Conservation (phyloP, 2,888 invertebrate species). For the Aricia artaxerxes region DNA sequence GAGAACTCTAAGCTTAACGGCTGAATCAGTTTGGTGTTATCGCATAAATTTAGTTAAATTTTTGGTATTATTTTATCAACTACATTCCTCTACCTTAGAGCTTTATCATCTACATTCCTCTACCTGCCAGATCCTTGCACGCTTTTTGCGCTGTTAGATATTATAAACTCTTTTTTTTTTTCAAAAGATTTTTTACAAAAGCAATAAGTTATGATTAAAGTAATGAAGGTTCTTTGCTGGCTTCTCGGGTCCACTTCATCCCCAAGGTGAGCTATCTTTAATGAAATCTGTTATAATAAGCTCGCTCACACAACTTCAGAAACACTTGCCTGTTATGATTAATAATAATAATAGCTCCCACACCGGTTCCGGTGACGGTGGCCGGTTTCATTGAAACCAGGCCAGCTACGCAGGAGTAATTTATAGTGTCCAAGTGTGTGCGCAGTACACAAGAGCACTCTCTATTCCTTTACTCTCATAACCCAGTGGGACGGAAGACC, state of each 20-base stretch:
- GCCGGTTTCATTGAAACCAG: too few relatives aligned
- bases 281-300: conserved; percentile 8
- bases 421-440: too few relatives aligned
- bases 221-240: background rate
- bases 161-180: background rate
- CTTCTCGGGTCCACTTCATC: conserved; percentile 1
- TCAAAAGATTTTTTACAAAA: background rate
- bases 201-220: background rate
- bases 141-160: background rate
- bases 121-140: background rate
- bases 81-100: background rate
- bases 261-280: conserved; percentile 8
- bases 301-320: background rate
- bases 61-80: too few relatives aligned
- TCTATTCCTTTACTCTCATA: too few relatives aligned
- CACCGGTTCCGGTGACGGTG: too few relatives aligned
- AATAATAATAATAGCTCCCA: too few relatives aligned
- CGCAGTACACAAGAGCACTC: too few relatives aligned
- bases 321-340: background rate
- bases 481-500: too few relatives aligned
- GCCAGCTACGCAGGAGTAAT: too few relatives aligned
- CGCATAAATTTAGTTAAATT: too few relatives aligned
- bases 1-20: too few relatives aligned
- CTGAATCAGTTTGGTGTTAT: too few relatives aligned
- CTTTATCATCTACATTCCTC: background rate